These are phyloP conservation scores for Ptychochromis oligacanthus DNA, from an alignment of 2,113 vertebrate species.

Conservation along the genomic window DNA sequence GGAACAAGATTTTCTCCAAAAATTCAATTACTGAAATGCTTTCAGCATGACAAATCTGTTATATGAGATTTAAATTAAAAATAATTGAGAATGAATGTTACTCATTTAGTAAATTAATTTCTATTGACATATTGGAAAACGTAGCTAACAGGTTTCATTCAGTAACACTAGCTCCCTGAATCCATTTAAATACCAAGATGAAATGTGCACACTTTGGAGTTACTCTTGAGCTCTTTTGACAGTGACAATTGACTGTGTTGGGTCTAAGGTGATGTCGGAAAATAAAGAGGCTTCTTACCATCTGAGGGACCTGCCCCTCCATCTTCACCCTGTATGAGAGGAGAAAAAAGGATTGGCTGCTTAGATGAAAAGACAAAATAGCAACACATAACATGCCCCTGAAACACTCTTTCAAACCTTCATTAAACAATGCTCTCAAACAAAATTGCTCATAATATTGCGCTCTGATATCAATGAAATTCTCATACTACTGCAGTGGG, in stretches of 20 bases:
- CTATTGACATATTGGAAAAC: neutral
- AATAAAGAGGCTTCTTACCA: slow-evolving; percentile 79
- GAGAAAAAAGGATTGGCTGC: slow-evolving; percentile 1
- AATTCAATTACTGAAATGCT: slow-evolving; percentile 4
- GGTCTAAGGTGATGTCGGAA: slow-evolving; percentile 65
- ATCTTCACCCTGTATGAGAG: slow-evolving; percentile 85
- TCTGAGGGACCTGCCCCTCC: slow-evolving; percentile 86
- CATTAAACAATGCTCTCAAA: neutral
- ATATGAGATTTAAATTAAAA: slow-evolving; percentile 2
- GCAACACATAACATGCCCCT: neutral
- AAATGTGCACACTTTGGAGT: neutral
- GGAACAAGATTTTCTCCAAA: neutral
- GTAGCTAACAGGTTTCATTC: slow-evolving; percentile 2
- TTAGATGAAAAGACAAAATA: neutral
- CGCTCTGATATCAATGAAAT: neutral
- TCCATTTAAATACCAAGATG: neutral
- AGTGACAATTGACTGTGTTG: neutral
- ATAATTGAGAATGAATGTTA: neutral
- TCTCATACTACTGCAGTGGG: neutral
- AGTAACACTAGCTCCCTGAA: neutral
- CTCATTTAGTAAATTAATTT: slow-evolving; percentile 7
- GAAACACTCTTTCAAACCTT: neutral
- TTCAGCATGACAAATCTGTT: neutral
- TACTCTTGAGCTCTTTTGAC: neutral
- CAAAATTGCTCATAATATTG: neutral